phyloP scores from a whole-genome alignment of 2,797 vertebrate species.

The Taeniopygia guttata region DNA sequence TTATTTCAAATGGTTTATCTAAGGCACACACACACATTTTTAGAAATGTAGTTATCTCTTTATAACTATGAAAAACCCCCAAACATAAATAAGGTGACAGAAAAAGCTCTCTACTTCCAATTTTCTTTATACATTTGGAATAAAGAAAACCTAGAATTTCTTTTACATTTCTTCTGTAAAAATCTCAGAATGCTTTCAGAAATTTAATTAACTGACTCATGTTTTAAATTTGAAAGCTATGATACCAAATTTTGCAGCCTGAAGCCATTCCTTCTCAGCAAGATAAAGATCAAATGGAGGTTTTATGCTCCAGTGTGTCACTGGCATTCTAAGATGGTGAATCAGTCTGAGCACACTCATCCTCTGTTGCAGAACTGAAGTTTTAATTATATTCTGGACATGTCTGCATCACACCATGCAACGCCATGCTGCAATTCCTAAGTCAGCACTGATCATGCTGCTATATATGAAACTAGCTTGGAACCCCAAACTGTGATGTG shows the following conservation, averaged over 20 bases:
- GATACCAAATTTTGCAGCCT: background rate
- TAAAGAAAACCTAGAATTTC: background rate
- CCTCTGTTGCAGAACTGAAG: background rate
- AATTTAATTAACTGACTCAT: background rate
- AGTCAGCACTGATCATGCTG: background rate
- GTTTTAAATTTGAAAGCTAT: background rate
- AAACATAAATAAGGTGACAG: background rate
- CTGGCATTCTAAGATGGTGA: background rate
- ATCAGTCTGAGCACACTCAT: background rate
- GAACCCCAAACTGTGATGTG: background rate
- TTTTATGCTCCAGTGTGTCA: background rate
- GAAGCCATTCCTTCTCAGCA: background rate
- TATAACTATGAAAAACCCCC: background rate
- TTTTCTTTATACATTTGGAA: background rate
- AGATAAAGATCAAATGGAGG: background rate
- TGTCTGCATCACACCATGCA: background rate
- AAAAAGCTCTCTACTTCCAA: background rate
- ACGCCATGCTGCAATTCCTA: background rate
- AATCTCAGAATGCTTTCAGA: background rate
- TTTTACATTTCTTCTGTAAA: background rate
- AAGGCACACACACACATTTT: background rate
- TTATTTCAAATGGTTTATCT: background rate
- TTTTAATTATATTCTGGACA: background rate
- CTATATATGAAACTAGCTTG: background rate
- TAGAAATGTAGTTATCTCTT: background rate